Percentiles rank a stretch among this genome's conserved stretches.
These are phyloP conservation scores for Harpagoxenus sublaevis DNA, from an alignment of 2,888 invertebrate genomes.

Conservation along the genomic window DNA sequence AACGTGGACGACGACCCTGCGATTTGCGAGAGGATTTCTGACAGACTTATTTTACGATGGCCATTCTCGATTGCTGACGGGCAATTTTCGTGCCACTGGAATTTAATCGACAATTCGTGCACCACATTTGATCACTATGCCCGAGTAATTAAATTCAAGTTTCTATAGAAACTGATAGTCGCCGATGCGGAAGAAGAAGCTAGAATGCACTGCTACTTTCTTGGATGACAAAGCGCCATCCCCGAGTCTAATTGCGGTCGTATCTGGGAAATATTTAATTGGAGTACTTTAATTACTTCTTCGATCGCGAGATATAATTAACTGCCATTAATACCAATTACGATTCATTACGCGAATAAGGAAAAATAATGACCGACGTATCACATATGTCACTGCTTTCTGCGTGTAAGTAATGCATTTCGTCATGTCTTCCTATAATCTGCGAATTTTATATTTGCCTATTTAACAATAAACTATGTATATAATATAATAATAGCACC, in stretches of 20 bases:
- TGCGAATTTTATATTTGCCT: background rate
- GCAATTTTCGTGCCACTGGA: slow-evolving; percentile 1
- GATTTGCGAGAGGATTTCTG: slow-evolving; percentile 18
- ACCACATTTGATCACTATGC: background rate
- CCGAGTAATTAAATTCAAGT: slow-evolving; percentile 48
- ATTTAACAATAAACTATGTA: background rate
- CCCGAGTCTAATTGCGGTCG: slow-evolving; percentile 39
- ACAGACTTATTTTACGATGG: slow-evolving; percentile 9
- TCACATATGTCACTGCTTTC: background rate
- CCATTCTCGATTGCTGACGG: slow-evolving; percentile 23
- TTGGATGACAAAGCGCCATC: slow-evolving; percentile 14
- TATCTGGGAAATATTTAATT: slow-evolving; percentile 53
- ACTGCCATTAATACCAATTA: slow-evolving; percentile 37
- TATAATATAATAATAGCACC: background rate
- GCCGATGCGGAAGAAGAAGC: slow-evolving; percentile 38
- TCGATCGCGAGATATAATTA: slow-evolving; percentile 33
- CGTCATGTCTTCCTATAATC: background rate
- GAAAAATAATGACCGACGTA: background rate
- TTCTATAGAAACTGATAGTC: slow-evolving; percentile 16
- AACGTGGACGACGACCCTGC: background rate
- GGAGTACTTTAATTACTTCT: slow-evolving; percentile 43
- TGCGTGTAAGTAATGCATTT: background rate
- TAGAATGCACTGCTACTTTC: slow-evolving; percentile 17
- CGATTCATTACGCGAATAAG: slow-evolving; percentile 9
- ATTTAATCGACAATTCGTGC: slow-evolving; percentile 7